Base-by-base conservation (phyloP, 2,888 invertebrate species). In the Aspidiotus rigidus region DNA sequence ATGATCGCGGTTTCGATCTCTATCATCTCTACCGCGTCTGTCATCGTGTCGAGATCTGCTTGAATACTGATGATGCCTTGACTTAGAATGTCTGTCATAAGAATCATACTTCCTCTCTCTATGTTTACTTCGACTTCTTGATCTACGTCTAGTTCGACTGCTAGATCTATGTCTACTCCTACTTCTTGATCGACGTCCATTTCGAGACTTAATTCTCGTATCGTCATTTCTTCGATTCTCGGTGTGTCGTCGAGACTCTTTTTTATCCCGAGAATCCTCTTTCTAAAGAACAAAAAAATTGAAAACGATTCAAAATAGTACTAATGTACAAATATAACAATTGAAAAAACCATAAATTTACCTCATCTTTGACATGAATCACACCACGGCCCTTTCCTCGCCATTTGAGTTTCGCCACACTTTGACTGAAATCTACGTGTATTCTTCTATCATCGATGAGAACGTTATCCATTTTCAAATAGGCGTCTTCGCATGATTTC, bases 401-500 rank as follows among this genome's bases (percentile, higher is more conserved):
- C 91, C 93, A 95, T 75, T 87, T 87, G 74, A 93, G 85, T 79
- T 96, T 97, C 2, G 98, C 88, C 0, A 99, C 98, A 62, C 97
- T 97, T 78, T 99, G 99, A 73, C 96, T 97, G 81, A 99, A 99
- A 79, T 99, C 99, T 0, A 99, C 99, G 80, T 99, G 99, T 76
- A 99, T 99, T 73, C 99, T 83, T 40, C 99, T 83, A 77, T 99
- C 99, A 80, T 99, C 99, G 75, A 99, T 99, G 7, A 99, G 81
- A 0, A 99, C 98, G 81, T 99, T 99, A 78, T 98, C 98, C 99
- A 99, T 99, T 82, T 99, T 99, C 76, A 99, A 96, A 79, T 93
- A 99, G 0, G 99, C 99, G 74, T 91, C 90, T 80, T 99, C 99
- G 80, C 99, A 99, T 0, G 92, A 84, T 75, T 91, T 90, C 73